Conservation (phyloP, 2,113 vertebrate species). For the Phrynosoma blainvillii region DNA sequence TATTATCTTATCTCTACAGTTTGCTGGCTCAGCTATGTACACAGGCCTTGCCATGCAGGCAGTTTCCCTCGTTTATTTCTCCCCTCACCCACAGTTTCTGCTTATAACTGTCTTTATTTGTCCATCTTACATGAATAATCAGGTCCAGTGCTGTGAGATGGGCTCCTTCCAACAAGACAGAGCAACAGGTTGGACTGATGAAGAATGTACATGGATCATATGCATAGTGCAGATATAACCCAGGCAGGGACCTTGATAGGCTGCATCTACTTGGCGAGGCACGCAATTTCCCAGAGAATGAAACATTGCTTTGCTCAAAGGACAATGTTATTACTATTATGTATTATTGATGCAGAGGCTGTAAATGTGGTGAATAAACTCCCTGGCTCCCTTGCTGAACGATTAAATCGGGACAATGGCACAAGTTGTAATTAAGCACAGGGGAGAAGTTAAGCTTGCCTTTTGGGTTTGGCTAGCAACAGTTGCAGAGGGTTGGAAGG, state of each 20-base stretch:
- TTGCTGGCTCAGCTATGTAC: too few species aligned
- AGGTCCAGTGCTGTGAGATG: too few species aligned
- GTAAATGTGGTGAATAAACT: conserved; percentile 43
- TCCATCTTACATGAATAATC: too few species aligned
- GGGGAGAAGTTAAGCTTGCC: background rate
- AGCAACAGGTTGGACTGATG: background rate
- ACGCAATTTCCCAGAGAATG: conserved; percentile 41
- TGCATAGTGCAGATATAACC: background rate
- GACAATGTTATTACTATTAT: conserved; percentile 54
- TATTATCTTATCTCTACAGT: too few species aligned
- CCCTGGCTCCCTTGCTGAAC: background rate
- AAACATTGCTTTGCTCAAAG: conserved; percentile 58
- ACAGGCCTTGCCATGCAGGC: too few species aligned
- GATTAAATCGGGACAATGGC: background rate
- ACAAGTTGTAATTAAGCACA: background rate
- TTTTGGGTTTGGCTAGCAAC: accelerated
- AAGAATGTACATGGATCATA: background rate
- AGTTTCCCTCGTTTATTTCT: too few species aligned
- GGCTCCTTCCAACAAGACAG: accelerated
- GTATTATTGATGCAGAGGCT: conserved; percentile 59
- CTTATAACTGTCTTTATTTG: too few species aligned
- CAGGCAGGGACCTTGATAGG: background rate
- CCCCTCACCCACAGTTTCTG: too few species aligned
- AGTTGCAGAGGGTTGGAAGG: accelerated
- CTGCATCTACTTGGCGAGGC: background rate